Conservation (phyloP, 2,888 invertebrate genomes). For the Mythimna vitellina region DNA sequence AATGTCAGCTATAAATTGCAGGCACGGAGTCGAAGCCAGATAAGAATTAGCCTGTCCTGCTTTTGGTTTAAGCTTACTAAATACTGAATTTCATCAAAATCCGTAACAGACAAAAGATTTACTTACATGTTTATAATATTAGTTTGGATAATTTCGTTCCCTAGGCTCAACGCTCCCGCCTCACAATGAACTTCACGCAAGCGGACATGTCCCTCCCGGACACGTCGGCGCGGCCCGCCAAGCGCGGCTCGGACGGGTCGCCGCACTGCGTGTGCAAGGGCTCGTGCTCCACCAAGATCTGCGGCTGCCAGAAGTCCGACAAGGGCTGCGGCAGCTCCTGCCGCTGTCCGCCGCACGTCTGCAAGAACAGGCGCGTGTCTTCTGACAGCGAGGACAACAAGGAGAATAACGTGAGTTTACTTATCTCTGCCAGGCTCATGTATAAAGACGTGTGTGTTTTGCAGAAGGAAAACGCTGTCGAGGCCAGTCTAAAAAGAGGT, state of each 20-base stretch:
- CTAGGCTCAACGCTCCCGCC: conserved; percentile 83
- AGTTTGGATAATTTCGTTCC: neutral
- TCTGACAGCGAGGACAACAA: conserved; percentile 81
- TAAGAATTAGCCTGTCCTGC: too few species aligned
- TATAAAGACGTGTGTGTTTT: too few species aligned
- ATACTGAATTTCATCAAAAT: too few species aligned
- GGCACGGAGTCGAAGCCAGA: too few species aligned
- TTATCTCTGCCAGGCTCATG: neutral
- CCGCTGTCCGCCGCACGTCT: conserved; percentile 87
- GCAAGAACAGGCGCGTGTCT: conserved; percentile 75
- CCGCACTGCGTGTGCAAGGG: conserved; percentile 92
- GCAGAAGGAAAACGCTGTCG: too few species aligned
- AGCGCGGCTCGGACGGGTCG: conserved; percentile 90
- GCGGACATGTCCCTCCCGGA: conserved; percentile 44
- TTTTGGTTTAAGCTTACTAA: too few species aligned
- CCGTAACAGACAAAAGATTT: too few species aligned
- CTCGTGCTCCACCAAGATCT: conserved; percentile 89
- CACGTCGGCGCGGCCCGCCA: conserved; percentile 72
- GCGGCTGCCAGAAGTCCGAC: conserved; percentile 91
- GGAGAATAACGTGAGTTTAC: conserved; percentile 74
- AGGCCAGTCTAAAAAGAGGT: too few species aligned
- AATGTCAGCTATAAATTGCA: too few species aligned
- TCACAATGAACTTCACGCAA: conserved; percentile 83
- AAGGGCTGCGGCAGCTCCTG: conserved; percentile 86
- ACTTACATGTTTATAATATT: too few species aligned